Evolutionary conservation across 2,113 vertebrate species (phyloP), one percentile per base, ranked within the genome.

Genomic region (Ammodramus savannarum): DNA sequence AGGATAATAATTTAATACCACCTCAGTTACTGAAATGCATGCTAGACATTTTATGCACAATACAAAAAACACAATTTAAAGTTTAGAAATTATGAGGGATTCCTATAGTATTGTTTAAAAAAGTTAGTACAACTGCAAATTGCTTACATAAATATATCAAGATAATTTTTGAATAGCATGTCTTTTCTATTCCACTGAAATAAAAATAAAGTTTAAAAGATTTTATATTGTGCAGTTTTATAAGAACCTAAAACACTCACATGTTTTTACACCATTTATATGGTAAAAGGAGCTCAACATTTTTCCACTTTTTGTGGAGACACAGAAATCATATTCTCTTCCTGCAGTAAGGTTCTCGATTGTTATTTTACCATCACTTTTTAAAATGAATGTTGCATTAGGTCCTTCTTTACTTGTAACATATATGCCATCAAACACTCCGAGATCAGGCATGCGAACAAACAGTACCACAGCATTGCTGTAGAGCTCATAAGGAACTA

Each of bases 341-440:
- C 98, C 98, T 36, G 98, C 97, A 58, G 71, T 97, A 85, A 99
- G 97, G 83, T 96, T 97, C 67, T 65, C 89, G 58, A 98, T n/a
- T 21, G 61, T 97, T 87, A 98, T 71, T 87, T 96, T 97, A 29
- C 93, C 93, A 92, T 97, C 86, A 1, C 63, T 95, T 39, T 93
- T 68, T 69, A 97, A 90, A 79, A 96, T 69, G 23, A 97, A 86
- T 8, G 94, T 97, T 75, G 81, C 69, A 74, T 97, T 96, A 78
- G 54, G 81, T 44, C 95, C 95, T 76, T 61, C 87, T 87, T 92
- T 93, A 25, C 63, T 97, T 73, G 74, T 61, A 69, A 98, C 59
- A 83, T 79, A 78, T 69, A 98, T 8, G 14, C 97, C 98, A 92
- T 98, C 98, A 94, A 96, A 98, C 39, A 98, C 58, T 85, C 96